Base-by-base conservation (phyloP, 2,888 invertebrate genomes). In the Uloborus plumipes region DNA sequence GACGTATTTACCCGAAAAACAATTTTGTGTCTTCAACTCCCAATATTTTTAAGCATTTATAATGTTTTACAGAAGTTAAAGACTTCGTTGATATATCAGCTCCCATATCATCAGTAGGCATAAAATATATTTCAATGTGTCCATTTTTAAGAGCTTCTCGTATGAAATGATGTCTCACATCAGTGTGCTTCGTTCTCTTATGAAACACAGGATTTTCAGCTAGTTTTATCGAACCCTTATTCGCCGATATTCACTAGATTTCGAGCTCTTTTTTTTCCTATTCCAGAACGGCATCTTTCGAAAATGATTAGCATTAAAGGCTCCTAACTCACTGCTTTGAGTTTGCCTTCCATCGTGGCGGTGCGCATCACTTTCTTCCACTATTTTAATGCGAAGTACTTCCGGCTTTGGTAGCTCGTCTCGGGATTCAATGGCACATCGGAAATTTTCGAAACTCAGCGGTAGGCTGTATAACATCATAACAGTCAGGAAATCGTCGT, bases 391-490 rank as follows among this genome's bases (percentile, higher is more conserved):
- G 15, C 31, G n/a, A n/a, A 66, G 6, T 31, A 26, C 66, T 39
- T 66, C 66, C 31, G 66, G 66, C n/a, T 31, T 49, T 3, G 66
- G 66, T 15, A 31, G 66, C 39, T n/a, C 18, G 49, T 66, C 66
- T 20, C 20, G 39, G 3, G 66, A 66, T 66, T 66, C 66, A 39
- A 66, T 66, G 3, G 66, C 66, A 14, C 47, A 66, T 47, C 66
- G n/a, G 20, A 66, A 66, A 47, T 66, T 66, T 20, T 66, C 66
- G 39, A 66, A 66, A 31, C 49, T 66, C 14, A 6, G 7, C 16
- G 66, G 66, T 4, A 66, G 20, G 14, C 66, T 66, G 66, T 66
- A 66, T 49, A 66, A 26, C 4, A 66, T 7, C 66, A 66, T 31
- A 2, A 66, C 49, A 16, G 22, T 61, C 61, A 61, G 22, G 2